Percentiles rank a stretch among this genome's conserved stretches.
Evolutionary conservation across 2,113 vertebrate genomes (phyloP).

Genomic region (Morone chrysops): DNA sequence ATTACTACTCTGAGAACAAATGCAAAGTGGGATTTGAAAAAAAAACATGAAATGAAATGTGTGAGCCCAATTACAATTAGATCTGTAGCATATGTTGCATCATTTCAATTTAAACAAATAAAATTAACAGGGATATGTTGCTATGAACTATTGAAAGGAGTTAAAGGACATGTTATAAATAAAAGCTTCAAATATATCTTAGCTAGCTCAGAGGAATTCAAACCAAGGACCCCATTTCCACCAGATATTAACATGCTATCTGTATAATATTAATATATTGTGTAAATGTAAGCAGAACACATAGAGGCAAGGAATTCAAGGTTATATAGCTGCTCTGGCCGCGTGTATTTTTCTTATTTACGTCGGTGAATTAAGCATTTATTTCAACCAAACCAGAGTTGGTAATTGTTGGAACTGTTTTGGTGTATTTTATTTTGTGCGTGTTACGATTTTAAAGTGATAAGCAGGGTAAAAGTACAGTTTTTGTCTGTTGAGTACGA

Average conservation of each 20-base stretch:
- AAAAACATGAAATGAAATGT: background rate
- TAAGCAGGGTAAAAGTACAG: too few species aligned
- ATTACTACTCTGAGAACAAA: background rate
- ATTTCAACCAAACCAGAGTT: too few species aligned
- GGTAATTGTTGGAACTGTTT: too few species aligned
- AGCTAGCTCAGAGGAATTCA: background rate
- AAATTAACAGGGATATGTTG: too few species aligned
- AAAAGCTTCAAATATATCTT: background rate
- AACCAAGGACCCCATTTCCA: background rate
- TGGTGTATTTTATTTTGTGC: too few species aligned
- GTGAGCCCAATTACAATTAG: background rate
- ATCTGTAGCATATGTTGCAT: background rate
- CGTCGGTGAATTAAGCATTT: too few species aligned
- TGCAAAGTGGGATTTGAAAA: constrained; percentile 5
- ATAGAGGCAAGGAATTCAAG: background rate
- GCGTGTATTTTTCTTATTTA: too few species aligned
- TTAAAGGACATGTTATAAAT: background rate
- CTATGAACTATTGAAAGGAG: background rate
- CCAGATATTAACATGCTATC: background rate
- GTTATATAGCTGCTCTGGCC: too few species aligned
- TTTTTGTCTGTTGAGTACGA: too few species aligned
- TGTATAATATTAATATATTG: background rate
- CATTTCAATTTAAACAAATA: background rate
- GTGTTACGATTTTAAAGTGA: too few species aligned
- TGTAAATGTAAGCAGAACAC: background rate